Conservation (phyloP, 2,888 invertebrate genomes). For the Hoplodrina ambigua region DNA sequence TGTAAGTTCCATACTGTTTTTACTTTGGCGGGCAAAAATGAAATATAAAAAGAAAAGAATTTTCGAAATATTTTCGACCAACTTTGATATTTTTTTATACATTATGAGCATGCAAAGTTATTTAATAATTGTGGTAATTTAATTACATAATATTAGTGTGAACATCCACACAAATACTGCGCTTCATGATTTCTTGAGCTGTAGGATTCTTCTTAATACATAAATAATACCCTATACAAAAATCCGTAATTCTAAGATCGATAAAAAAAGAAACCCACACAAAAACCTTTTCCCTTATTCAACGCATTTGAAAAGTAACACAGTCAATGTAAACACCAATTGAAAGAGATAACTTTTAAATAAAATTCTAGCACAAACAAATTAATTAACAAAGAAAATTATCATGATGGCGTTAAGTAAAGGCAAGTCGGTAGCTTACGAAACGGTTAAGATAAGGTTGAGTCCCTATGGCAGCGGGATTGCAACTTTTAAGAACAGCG, state of each 20-base stretch:
- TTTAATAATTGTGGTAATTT: too few relatives aligned
- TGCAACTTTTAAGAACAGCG: not conserved
- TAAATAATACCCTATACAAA: too few relatives aligned
- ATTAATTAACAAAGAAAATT: conserved; percentile 70
- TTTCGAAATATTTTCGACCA: too few relatives aligned
- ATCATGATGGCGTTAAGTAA: conserved; percentile 67
- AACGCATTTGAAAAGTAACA: conserved; percentile 40
- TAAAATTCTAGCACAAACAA: conserved; percentile 63
- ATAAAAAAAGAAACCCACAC: not conserved
- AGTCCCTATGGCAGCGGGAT: conserved; percentile 20
- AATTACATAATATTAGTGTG: too few relatives aligned
- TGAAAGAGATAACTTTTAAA: conserved; percentile 56
- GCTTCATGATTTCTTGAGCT: too few relatives aligned
- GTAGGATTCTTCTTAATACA: too few relatives aligned
- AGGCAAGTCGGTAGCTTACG: conserved; percentile 42
- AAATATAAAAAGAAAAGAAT: too few relatives aligned
- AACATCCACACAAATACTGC: too few relatives aligned
- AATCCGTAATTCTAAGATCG: not conserved
- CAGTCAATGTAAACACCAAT: conserved; percentile 29
- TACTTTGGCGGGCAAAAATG: conserved; percentile 4
- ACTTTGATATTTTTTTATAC: too few relatives aligned
- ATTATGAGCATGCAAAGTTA: too few relatives aligned
- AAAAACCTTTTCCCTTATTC: conserved; percentile 1
- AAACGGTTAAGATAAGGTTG: conserved; percentile 30
- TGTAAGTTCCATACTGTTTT: conserved; percentile 6